Base-by-base conservation (phyloP, 2,797 vertebrate genomes). In the Pseudopleuronectes americanus region DNA sequence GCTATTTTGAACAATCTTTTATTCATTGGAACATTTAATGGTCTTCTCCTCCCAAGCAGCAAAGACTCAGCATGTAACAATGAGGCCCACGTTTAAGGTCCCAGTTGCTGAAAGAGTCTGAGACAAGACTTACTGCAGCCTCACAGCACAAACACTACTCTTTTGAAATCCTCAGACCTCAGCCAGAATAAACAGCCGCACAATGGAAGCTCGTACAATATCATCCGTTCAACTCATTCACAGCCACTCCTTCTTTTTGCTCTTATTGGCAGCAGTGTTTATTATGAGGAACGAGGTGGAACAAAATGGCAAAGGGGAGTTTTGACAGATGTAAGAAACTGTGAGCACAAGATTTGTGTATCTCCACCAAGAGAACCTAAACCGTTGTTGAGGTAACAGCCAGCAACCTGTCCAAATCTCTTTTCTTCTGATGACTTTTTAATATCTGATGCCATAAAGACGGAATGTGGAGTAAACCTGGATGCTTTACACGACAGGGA, bases 181-280 rank as follows among this genome's bases (percentile, higher is more conserved):
- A 21, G 85, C 87, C 85, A 90, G 71, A 84, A 77, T 64, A 88
- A 90, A 87, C 84, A 81, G 21, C 7, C 1, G 74, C 36, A 79
- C 78, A 81, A 64, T 77, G 52, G 56, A 48, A 63, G 38, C 68
- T 33, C 1, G 3, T 68, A 64, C 41, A 68, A 63, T 66, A 76
- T 75, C 48, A 49, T 67, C 57, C 38, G 28, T 31, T 7, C 28
- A 31, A 31, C 23, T 82, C 83, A 59, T 78, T 80, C 33, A 64
- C 43, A 47, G 48, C 38, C 47, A 2, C 52, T 73, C 67, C 24
- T 76, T 60, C 74, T 65, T 63, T 69, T 65, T 69, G 57, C 62
- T 71, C 68, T 51, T 57, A 76, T 77, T 87, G 74, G 72, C 64
- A 78, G 54, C 23, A 0, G n/a, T 51, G 57, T 67, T 61, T 71